Percentiles rank a stretch among this genome's conserved stretches.
Evolutionary conservation across 2,888 invertebrate genomes (phyloP).

Genomic region (Cephus spinipes): DNA sequence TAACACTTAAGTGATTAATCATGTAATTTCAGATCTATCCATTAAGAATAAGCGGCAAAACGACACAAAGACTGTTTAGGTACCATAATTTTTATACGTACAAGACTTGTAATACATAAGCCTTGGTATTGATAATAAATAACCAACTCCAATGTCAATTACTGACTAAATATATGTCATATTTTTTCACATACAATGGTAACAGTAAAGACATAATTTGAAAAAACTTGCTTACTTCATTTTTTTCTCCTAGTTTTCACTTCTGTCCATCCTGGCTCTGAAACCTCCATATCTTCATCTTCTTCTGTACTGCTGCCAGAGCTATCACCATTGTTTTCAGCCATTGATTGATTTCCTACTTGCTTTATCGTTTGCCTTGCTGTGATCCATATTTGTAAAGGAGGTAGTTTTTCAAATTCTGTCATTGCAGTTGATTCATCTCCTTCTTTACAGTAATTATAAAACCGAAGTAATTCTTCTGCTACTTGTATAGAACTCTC

Average conservation of each 20-base stretch:
- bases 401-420: constrained; percentile 52
- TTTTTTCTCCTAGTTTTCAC: constrained; percentile 51
- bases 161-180: constrained; percentile 17
- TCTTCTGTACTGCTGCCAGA: constrained; percentile 32
- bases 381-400: constrained; percentile 52
- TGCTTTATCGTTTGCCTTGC: not conserved
- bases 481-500: constrained; percentile 56
- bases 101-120: not conserved
- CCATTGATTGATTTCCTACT: not conserved
- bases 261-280: constrained; percentile 51
- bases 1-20: not conserved
- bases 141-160: not conserved
- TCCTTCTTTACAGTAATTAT: constrained; percentile 44
- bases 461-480: constrained; percentile 51
- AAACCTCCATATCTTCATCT: constrained; percentile 39
- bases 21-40: not conserved
- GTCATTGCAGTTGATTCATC: constrained; percentile 33
- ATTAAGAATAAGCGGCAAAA: constrained; percentile 28
- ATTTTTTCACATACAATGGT: constrained; percentile 8
- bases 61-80: constrained; percentile 37
- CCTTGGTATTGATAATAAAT: not conserved
- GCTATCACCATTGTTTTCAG: constrained; percentile 21
- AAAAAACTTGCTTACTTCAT: constrained; percentile 30
- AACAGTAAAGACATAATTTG: constrained; percentile 11
- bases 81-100: constrained; percentile 11